Conservation (phyloP, 2,888 invertebrate genomes). For the Callyntrura sp. region DNA sequence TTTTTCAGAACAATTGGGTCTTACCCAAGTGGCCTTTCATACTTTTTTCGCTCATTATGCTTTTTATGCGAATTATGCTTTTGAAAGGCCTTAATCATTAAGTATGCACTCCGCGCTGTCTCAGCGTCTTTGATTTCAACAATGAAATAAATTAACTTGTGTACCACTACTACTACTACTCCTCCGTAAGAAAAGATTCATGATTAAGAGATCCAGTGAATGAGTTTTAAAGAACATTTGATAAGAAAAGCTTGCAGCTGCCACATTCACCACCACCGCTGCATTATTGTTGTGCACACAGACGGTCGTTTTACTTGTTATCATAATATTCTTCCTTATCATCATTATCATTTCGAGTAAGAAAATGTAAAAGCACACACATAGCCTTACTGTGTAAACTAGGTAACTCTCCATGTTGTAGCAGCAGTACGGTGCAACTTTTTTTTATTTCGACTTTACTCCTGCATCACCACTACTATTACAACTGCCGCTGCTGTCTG, state of each 20-base stretch:
- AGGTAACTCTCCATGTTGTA: no score
- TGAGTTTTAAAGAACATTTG: constrained; percentile 41
- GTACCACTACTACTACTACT: no score
- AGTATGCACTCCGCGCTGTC: not conserved
- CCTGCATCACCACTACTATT: constrained; percentile 2
- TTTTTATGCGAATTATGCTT: no score
- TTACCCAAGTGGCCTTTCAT: no score
- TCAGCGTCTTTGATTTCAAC: constrained; percentile 67
- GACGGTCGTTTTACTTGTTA: no score
- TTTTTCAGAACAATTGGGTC: no score
- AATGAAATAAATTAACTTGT: constrained; percentile 68
- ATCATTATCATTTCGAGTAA: not conserved
- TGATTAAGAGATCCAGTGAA: constrained; percentile 62
- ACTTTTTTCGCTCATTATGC: no score
- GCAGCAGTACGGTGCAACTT: no score
- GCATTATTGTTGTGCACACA: no score
- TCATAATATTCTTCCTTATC: constrained; percentile 37
- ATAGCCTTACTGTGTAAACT: not conserved
- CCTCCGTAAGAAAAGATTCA: constrained; percentile 60
- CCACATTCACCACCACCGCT: not conserved
- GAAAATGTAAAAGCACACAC: constrained; percentile 10
- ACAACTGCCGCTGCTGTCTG: not conserved
- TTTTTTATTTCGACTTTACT: constrained; percentile 24
- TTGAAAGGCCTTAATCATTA: no score
- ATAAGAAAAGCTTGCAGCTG: constrained; percentile 62